A percentile compares a stretch with the other conserved stretches of the same genome.
phyloP scores from a whole-genome alignment of 1,140 invertebrate species.

The Drosophila willistoni region DNA sequence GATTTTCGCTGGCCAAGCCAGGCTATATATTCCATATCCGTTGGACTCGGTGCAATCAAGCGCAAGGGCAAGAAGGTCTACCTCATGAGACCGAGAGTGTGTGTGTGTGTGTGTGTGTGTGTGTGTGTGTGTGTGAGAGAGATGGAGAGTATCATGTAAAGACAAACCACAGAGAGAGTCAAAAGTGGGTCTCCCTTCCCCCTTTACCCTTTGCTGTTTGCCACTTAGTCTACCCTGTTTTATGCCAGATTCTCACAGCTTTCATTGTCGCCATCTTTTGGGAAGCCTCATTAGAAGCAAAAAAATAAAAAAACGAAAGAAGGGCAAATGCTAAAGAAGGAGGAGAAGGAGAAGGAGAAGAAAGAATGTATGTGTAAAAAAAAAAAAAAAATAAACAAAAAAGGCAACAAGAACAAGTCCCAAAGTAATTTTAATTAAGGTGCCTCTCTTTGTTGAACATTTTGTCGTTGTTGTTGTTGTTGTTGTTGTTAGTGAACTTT shows the following conservation, averaged over 20 bases:
- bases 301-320: background rate
- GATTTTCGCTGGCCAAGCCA: conserved; percentile 58
- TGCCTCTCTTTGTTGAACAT: conserved; percentile 33
- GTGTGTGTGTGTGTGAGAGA: background rate
- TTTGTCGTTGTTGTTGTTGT: conserved; percentile 15
- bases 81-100: background rate
- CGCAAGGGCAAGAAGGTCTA: conserved; percentile 25
- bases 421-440: conserved; percentile 70
- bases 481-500: conserved; percentile 25
- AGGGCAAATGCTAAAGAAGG: background rate
- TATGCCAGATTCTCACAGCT: conserved; percentile 42
- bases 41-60: conserved; percentile 47
- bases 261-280: conserved; percentile 43
- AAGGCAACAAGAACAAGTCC: conserved; percentile 12
- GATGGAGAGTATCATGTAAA: background rate
- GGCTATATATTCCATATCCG: conserved; percentile 65
- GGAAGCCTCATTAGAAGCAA: conserved; percentile 10
- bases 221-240: background rate
- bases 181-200: conserved; percentile 23
- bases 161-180: conserved; percentile 53
- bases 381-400: background rate
- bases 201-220: background rate
- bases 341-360: background rate
- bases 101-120: no score
- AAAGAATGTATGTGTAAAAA: background rate